These are phyloP conservation scores for Magallana nippona DNA, from an alignment of 2,888 invertebrate genomes.

Conservation along the genomic window DNA sequence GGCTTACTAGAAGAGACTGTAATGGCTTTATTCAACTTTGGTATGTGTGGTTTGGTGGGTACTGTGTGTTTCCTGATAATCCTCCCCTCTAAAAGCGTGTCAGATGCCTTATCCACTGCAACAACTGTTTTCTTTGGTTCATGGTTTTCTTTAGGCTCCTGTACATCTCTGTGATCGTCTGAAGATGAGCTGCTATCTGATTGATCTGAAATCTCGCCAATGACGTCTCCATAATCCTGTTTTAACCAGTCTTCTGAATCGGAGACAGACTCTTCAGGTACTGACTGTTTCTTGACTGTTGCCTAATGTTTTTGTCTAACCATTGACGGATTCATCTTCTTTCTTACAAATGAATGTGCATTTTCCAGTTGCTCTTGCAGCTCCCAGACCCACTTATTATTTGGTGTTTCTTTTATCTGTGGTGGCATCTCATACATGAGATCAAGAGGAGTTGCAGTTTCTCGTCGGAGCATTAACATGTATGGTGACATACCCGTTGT, in stretches of 20 bases:
- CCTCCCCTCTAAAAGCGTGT: background rate
- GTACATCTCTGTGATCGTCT: background rate
- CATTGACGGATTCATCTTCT: constrained; percentile 37
- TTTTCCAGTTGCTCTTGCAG: constrained; percentile 45
- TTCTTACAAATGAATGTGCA: constrained; percentile 40
- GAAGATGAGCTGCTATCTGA: background rate
- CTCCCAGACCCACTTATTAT: constrained; percentile 48
- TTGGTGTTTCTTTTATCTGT: constrained; percentile 27
- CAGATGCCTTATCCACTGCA: background rate
- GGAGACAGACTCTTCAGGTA: no score
- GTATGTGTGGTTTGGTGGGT: background rate
- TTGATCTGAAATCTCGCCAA: background rate
- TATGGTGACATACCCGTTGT: constrained; percentile 48
- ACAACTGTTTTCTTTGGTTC: background rate
- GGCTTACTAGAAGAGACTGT: background rate
- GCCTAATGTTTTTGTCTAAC: constrained; percentile 43
- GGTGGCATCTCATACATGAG: constrained; percentile 40
- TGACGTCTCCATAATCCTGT: background rate
- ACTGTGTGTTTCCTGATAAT: background rate
- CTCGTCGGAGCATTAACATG: constrained; percentile 45
- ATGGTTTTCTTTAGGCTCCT: background rate
- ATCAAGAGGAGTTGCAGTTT: constrained; percentile 42
- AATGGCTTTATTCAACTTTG: background rate
- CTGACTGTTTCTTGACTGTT: background rate
- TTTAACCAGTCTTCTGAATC: background rate